Base-by-base conservation (phyloP, 2,888 invertebrate species). In the Drosophila ezoana region DNA sequence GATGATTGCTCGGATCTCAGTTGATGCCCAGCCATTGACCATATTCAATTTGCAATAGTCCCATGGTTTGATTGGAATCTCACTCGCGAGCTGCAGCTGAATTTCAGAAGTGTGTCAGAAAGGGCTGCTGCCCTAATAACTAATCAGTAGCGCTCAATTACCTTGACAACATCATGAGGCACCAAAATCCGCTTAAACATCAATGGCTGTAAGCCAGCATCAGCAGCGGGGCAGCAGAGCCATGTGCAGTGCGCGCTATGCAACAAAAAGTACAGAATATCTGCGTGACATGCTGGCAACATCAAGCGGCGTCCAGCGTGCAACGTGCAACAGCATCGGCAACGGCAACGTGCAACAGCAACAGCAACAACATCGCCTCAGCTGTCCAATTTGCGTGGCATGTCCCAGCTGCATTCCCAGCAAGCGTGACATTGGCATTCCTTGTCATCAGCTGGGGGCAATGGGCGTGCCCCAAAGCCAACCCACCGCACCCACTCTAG, bases 381-480 rank as follows among this genome's bases (percentile, higher is more conserved):
- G 51, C 63, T 63, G 54, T 58, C 45, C 72, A 59, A 59, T 64
- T 59, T 71, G 49, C 58, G 54, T 28, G 49, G 11, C 63, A 43
- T 38, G 52, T 28, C 58, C 44, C 68, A 51, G 70, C 71, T 45
- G 20, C 28, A 69, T 57, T 48, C 35, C 37, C 33, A 38, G 67
- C 66, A 53, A 52, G 52, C 82, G 37, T 80, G 79, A 74, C 79
- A 85, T 85, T 85, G 80, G 82, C 86, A 80, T 67, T 84, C 57
- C 63, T 48, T 65, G 79, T 81, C 68, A 81, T 52, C 72, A 47
- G 28, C 44, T 52, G 23, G 16, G 48, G 49, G 33, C 49, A 51
- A 11, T 14, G 20, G 16, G 32, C 16, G 20, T 35, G 43, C 40
- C 38, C 44, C 9, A 33, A 6, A 11, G 9, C 9, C 10, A n/a